A percentile compares a stretch with the other conserved stretches of the same genome.
These are phyloP conservation scores for Lepus europaeus DNA, from an alignment of 2,113 vertebrate genomes.

Conservation along the genomic window DNA sequence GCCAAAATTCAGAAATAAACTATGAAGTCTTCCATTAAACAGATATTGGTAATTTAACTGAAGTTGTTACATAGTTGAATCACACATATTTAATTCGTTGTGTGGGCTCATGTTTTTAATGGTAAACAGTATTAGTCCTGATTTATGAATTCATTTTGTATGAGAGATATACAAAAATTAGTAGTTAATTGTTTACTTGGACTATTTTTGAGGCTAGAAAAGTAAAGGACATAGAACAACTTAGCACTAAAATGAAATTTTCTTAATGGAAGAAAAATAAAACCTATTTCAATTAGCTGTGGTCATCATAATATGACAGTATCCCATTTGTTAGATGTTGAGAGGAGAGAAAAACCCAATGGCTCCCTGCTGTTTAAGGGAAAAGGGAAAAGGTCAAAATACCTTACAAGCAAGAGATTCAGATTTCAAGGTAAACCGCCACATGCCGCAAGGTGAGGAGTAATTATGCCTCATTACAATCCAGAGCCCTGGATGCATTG, in stretches of 20 bases:
- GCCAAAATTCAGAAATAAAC: slow-evolving; percentile 39
- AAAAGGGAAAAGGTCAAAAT: slow-evolving; percentile 12
- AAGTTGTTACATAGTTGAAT: slow-evolving; percentile 37
- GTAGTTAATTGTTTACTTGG: not conserved
- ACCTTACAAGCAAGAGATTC: not conserved
- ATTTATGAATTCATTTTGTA: not conserved
- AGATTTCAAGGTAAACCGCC: not conserved
- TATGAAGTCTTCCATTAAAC: not conserved
- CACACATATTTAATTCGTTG: not conserved
- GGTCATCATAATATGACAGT: not conserved
- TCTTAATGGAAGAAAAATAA: not conserved
- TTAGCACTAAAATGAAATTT: slow-evolving; percentile 16
- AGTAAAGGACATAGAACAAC: not conserved
- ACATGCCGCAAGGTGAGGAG: not conserved
- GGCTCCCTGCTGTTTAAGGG: not conserved
- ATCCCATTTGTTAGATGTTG: not conserved
- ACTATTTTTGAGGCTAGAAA: not conserved
- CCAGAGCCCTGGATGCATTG: not conserved
- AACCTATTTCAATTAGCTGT: not conserved
- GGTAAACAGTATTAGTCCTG: not conserved
- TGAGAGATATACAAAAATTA: not conserved
- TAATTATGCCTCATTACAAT: not conserved
- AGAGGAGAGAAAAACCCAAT: not conserved
- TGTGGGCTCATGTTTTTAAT: slow-evolving; percentile 34
- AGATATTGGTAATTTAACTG: not conserved